phyloP scores from a whole-genome alignment of 64 coral and sea anemone genomes.

The Montipora cactus region DNA sequence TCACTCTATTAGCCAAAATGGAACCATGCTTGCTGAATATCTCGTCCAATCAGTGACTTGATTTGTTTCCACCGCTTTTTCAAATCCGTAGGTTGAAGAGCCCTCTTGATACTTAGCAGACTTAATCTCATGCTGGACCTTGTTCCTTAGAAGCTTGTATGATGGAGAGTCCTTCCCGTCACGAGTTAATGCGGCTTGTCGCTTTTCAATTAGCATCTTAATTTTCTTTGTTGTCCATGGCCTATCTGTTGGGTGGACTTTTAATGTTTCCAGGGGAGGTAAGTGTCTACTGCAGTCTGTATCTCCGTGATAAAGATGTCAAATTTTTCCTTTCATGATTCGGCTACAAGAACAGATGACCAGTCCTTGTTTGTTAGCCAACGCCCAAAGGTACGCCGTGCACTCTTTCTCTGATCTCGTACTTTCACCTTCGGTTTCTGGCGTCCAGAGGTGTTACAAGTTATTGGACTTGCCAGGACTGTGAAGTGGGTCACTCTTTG shows the following conservation, averaged over 20 bases:
- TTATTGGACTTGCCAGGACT: too few species aligned
- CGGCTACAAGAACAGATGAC: not conserved
- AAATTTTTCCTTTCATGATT: slow-evolving; percentile 54
- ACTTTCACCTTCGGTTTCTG: slow-evolving; percentile 29
- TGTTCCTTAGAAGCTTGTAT: slow-evolving; percentile 63
- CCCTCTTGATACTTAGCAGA: slow-evolving; percentile 57
- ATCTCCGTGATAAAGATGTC: slow-evolving; percentile 29
- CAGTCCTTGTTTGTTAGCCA: slow-evolving; percentile 51
- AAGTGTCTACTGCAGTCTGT: slow-evolving; percentile 29
- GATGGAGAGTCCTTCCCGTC: slow-evolving; percentile 48
- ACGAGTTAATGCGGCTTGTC: slow-evolving; percentile 25
- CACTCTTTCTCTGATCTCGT: slow-evolving; percentile 52
- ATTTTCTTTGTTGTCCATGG: slow-evolving; percentile 56
- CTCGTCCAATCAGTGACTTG: too few species aligned
- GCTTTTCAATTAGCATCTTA: slow-evolving; percentile 46
- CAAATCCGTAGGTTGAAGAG: not conserved
- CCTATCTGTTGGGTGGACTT: slow-evolving; percentile 35
- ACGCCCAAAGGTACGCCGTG: slow-evolving; percentile 34
- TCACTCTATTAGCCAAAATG: too few species aligned
- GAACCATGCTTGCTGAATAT: too few species aligned
- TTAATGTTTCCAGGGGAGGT: slow-evolving; percentile 15
- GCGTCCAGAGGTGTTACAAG: not conserved
- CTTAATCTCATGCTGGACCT: slow-evolving; percentile 45
- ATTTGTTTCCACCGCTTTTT: too few species aligned
- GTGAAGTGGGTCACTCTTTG: too few species aligned